phyloP scores from a whole-genome alignment of 2,113 vertebrate genomes.

The Varanus komodoensis region DNA sequence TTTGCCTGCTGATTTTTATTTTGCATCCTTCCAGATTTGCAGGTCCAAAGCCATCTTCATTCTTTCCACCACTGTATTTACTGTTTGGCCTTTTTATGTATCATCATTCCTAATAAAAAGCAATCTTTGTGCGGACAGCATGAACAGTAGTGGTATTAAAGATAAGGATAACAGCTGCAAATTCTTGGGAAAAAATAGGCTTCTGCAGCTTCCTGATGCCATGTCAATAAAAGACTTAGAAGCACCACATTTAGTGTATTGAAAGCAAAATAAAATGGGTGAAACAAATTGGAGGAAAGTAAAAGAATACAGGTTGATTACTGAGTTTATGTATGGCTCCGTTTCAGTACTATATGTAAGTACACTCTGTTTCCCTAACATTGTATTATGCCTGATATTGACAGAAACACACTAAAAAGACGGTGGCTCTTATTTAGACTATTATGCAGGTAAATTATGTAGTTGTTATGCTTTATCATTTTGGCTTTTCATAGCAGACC shows the following conservation, averaged over 20 bases:
- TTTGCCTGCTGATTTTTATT: not conserved
- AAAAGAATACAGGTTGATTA: not conserved
- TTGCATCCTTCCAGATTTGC: not conserved
- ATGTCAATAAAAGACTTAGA: not conserved
- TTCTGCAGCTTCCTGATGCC: not conserved
- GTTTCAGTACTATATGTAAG: not conserved
- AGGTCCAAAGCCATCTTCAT: not conserved
- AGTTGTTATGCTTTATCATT: not conserved
- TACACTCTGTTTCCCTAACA: not conserved
- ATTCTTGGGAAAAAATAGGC: not conserved
- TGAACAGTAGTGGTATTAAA: not conserved
- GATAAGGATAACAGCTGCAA: not conserved
- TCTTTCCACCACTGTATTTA: not conserved
- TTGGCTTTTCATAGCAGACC: not conserved
- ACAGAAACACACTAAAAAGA: not conserved
- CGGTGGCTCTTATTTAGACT: not conserved
- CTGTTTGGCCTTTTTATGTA: not conserved
- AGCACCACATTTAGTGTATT: not conserved
- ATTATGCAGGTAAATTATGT: not conserved
- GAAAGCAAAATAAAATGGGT: not conserved
- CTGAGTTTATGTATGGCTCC: not conserved
- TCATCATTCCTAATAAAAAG: not conserved
- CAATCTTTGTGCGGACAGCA: conserved; percentile 1
- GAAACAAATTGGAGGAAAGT: not conserved
- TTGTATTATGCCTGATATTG: not conserved